Evolutionary conservation across 2,888 invertebrate genomes (phyloP).

Genomic region (Dichetophora obliterata): DNA sequence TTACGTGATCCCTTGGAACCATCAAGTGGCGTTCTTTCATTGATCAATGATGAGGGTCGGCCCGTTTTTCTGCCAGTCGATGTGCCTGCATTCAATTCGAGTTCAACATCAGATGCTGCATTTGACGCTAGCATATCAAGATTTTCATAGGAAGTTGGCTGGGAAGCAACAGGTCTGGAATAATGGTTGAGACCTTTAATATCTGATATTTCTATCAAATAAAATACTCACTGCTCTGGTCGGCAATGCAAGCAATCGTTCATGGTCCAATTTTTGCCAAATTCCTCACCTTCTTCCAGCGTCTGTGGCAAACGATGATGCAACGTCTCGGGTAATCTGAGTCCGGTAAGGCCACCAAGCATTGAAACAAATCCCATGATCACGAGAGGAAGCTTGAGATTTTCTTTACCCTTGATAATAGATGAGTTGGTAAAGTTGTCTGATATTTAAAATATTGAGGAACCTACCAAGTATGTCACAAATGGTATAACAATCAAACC

Average conservation of each 20-base stretch:
- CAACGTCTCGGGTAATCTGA: conserved; percentile 87
- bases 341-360: conserved; percentile 83
- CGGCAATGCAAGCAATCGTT: conserved; percentile 82
- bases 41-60: conserved; percentile 54
- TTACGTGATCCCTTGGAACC: conserved; percentile 61
- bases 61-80: conserved; percentile 47
- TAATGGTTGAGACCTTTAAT: neutral
- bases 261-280: conserved; percentile 85
- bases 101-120: conserved; percentile 60
- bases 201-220: neutral
- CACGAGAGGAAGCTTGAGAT: conserved; percentile 84
- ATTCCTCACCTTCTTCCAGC: conserved; percentile 88
- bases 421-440: neutral
- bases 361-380: conserved; percentile 88
- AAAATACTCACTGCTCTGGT: conserved; percentile 74
- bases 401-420: conserved; percentile 80
- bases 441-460: neutral
- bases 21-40: conserved; percentile 71
- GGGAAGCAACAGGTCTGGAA: conserved; percentile 72
- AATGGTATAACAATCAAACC: conserved; percentile 92
- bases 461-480: conserved; percentile 87
- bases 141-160: conserved; percentile 80
- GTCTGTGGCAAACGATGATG: conserved; percentile 88
- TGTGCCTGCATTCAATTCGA: conserved; percentile 58
- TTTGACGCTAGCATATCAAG: conserved; percentile 74